Conservation (phyloP, 2,113 vertebrate species). For the Mola mola region DNA sequence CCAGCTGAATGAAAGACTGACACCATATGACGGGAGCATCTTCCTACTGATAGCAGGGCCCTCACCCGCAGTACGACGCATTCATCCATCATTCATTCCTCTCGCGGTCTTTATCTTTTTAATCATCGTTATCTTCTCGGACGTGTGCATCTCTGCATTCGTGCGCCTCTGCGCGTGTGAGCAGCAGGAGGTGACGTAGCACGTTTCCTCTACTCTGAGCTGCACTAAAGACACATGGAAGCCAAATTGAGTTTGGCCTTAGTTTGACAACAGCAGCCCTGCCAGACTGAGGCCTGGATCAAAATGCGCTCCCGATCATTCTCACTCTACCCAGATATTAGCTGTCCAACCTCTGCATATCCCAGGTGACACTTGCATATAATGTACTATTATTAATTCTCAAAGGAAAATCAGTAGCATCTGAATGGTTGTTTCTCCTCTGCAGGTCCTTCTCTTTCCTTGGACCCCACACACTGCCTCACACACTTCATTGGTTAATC, state of each 20-base stretch:
- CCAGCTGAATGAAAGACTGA: slow-evolving; percentile 55
- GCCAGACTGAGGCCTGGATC: slow-evolving; percentile 63
- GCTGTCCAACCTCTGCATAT: slow-evolving; percentile 32
- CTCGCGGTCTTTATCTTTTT: slow-evolving; percentile 47
- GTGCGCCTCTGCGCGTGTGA: slow-evolving; percentile 7
- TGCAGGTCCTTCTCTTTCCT: slow-evolving; percentile 9
- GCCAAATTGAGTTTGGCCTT: slow-evolving; percentile 67
- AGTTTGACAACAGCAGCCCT: slow-evolving; percentile 39
- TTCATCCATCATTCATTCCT: slow-evolving; percentile 61
- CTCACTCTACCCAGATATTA: slow-evolving; percentile 38
- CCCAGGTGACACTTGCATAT: slow-evolving; percentile 45
- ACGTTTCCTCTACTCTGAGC: slow-evolving; percentile 36
- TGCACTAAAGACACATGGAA: slow-evolving; percentile 36
- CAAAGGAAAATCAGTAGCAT: slow-evolving; percentile 23
- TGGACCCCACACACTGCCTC: slow-evolving; percentile 16
- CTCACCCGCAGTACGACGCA: slow-evolving; percentile 42
- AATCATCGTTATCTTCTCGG: slow-evolving; percentile 54
- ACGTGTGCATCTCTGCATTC: slow-evolving; percentile 1
- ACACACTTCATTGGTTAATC: slow-evolving; percentile 65
- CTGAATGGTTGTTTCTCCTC: slow-evolving; percentile 6
- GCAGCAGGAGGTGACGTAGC: slow-evolving; percentile 33
- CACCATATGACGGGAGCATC: slow-evolving; percentile 51
- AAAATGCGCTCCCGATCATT: slow-evolving; percentile 39
- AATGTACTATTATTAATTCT: slow-evolving; percentile 38
- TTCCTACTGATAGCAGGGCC: slow-evolving; percentile 41